Percentiles rank a stretch among this genome's conserved stretches.
Evolutionary conservation across 1,140 invertebrate species (phyloP).

Genomic region (Protaetia brevitarsis): DNA sequence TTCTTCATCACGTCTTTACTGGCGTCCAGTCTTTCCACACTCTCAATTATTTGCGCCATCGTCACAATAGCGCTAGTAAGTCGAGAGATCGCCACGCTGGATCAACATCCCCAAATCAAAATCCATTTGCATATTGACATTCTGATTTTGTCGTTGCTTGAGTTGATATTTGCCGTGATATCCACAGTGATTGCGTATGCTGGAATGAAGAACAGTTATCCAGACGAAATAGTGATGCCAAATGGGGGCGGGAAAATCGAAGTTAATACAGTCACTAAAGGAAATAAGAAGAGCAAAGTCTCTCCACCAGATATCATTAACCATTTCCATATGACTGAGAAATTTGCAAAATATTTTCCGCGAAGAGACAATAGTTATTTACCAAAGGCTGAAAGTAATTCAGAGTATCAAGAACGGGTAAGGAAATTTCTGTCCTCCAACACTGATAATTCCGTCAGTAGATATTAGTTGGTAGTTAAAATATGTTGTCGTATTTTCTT

Average conservation of each 20-base stretch:
- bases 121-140: conserved; percentile 57
- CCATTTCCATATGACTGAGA: conserved; percentile 52
- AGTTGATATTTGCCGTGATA: conserved; percentile 58
- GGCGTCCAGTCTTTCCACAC: conserved; percentile 50
- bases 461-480: too few relatives aligned
- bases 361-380: conserved; percentile 53
- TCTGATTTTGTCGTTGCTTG: conserved; percentile 57
- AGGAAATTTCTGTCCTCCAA: conserved; percentile 39
- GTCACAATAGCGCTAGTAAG: conserved; percentile 20
- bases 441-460: conserved; percentile 8
- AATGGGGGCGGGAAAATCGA: conserved; percentile 52
- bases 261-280: conserved; percentile 54
- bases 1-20: conserved; percentile 56
- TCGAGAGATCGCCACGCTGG: background rate
- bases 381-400: conserved; percentile 49
- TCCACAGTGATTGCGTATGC: conserved; percentile 58
- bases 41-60: conserved; percentile 29
- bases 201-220: conserved; percentile 60
- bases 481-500: too few relatives aligned
- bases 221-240: conserved; percentile 50
- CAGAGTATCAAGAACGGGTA: conserved; percentile 43
- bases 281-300: conserved; percentile 50
- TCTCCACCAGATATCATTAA: conserved; percentile 54
- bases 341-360: conserved; percentile 54
- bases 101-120: conserved; percentile 24